Evolutionary conservation across 2,113 vertebrate genomes (phyloP).

Genomic region (Antigone vipio): DNA sequence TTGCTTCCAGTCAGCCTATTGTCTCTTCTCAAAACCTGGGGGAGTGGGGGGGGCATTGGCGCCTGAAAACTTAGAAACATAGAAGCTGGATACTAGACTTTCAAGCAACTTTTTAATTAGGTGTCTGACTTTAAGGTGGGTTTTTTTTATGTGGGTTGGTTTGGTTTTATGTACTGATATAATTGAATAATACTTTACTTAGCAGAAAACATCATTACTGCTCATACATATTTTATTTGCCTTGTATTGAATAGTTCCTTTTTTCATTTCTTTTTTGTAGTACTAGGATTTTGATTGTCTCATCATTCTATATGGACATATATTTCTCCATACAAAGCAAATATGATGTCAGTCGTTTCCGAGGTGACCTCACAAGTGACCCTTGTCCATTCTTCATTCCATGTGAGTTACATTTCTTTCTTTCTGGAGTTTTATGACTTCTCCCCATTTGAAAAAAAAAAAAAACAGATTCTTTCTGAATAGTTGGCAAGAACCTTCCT

Average conservation of each 20-base stretch:
- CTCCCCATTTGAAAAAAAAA: neutral
- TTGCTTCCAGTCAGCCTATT: neutral
- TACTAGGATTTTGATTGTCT: neutral
- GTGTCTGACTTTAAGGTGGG: neutral
- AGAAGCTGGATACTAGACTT: neutral
- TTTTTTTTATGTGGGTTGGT: neutral
- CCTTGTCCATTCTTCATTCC: neutral
- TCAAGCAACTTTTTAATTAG: neutral
- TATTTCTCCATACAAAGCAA: neutral
- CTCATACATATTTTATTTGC: neutral
- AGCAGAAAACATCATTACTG: neutral
- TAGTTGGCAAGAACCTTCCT: neutral
- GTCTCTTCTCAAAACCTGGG: neutral
- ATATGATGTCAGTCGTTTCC: neutral
- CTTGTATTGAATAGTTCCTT: neutral
- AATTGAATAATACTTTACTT: neutral
- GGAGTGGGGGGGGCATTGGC: neutral
- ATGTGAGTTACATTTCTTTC: neutral
- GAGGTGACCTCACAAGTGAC: neutral
- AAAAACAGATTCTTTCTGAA: neutral
- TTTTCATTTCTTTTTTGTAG: neutral
- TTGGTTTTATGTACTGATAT: neutral
- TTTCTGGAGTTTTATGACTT: neutral
- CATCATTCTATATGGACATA: neutral
- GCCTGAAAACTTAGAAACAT: neutral